Base-by-base conservation (phyloP, 2,797 vertebrate genomes). In the Rhynchotus rufescens region DNA sequence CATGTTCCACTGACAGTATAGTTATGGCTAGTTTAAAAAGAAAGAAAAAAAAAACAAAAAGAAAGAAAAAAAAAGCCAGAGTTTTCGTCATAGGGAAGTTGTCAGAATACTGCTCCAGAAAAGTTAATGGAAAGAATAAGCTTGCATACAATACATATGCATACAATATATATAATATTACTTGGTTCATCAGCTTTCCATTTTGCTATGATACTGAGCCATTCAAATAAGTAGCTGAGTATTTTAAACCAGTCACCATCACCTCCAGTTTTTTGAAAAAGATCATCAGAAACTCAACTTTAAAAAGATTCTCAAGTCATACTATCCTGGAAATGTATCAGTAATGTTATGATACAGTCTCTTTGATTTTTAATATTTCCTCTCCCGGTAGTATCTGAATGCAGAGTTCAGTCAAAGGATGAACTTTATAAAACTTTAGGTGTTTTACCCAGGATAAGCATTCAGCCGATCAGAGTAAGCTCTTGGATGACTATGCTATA, bases 1-100 rank as follows among this genome's bases (percentile, higher is more conserved):
- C 81, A 74, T 92, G 85, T 77, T 94, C 57, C 83, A 82, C 92
- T 91, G 85, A 87, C 44, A 60, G 73, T 56, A 75, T 32, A 92
- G 60, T 40, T 84, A 47, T 45, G 66, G 8, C 10, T 76, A 59
- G 60, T 14, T 82, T 83, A 52, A 72, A 26, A 51, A 26, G 26
- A 26, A 51, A 51, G n/a, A 32, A 28, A 52, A 52, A 15, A 52
- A 52, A 52, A 36, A 16, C 28, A 23, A 52, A 26, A 23, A 36
- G n/a, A 21, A 47, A 22, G 30, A 44, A 47, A 75, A 76, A 86
- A 67, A 76, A 42, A 16, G 16, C 14, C 51, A 62, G 38, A 56
- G n/a, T 82, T 78, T 86, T 83, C 65, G 81, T 73, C 23, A 68
- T 14, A 30, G 2, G 30, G 26, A 87, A 84, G 34, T 74, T 36